phyloP scores from a whole-genome alignment of 2,888 invertebrate species.

The Himalopsyche anomala region DNA sequence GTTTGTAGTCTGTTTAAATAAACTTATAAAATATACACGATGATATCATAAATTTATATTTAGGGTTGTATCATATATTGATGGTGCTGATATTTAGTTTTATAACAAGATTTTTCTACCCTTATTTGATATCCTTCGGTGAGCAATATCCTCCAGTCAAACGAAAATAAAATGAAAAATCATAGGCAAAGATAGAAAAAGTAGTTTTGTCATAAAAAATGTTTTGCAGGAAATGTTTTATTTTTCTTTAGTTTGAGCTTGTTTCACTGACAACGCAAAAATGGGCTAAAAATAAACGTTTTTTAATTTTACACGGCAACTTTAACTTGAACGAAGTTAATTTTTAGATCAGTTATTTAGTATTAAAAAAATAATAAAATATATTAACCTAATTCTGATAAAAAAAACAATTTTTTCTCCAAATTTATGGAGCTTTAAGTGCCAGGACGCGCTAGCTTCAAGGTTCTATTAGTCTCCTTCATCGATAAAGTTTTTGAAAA shows the following conservation, averaged over 20 bases:
- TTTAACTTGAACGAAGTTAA: neutral
- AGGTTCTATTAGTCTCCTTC: too few species aligned
- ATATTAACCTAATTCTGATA: too few species aligned
- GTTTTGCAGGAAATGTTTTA: too few species aligned
- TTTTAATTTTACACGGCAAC: too few species aligned
- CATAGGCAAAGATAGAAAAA: neutral
- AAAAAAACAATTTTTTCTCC: too few species aligned
- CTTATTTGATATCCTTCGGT: neutral
- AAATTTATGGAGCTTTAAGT: too few species aligned
- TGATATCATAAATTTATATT: neutral
- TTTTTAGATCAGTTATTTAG: neutral
- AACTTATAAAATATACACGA: neutral
- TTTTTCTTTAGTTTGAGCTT: too few species aligned
- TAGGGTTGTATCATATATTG: neutral
- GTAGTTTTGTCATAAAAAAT: neutral
- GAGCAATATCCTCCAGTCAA: neutral
- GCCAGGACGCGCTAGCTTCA: too few species aligned
- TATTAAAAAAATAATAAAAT: too few species aligned
- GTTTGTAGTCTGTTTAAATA: neutral
- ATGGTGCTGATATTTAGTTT: neutral
- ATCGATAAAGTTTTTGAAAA: too few species aligned
- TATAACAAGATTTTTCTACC: neutral
- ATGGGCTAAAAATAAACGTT: too few species aligned
- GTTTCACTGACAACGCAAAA: too few species aligned
- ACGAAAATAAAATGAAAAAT: slow-evolving; percentile 12